Evolutionary conservation across 1,140 invertebrate genomes (phyloP), one percentile per base, ranked within the genome.

Genomic region (Drosophila lini): DNA sequence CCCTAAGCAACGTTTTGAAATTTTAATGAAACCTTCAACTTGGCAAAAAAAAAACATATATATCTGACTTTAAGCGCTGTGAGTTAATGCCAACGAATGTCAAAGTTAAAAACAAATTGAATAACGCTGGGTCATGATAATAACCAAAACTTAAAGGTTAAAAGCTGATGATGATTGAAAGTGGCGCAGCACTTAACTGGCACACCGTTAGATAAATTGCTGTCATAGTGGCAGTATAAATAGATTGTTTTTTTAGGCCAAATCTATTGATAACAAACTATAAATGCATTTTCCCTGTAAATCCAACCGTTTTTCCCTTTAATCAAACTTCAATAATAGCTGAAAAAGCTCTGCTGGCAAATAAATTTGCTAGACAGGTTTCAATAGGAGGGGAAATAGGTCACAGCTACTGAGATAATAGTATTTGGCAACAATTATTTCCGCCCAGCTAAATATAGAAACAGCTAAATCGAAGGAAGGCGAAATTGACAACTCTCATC

Each of bases 401-500:
- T 71, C 65, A 50, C 44, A 56, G 47, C 45, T 11, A 52, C 10
- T 34, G 4, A 16, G 22, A 53, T 19, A 42, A 60, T 32, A 58
- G 11, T 15, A n/a, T 22, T 22, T 44, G 40, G 44, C 62, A 61
- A 47, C 62, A 31, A 31, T 58, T 41, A 71, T 58, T 71, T 58
- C 42, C 6, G 13, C 6, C 36, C 22, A 59, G 40, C 65, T 58
- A 71, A 71, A 57, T 34, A 71, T 71, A 47, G 3, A 71, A 31
- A 19, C 13, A 15, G 13, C 16, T 10, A 55, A 45, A 53, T 53
- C 11, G n/a, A 68, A 40, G 40, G 59, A 52, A 57, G 48, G 34
- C 45, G 44, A 64, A 74, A 67, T 65, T 81, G 78, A 73, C 81
- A 84, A 44, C 74, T 53, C 64, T 48, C 70, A 62, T 67, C 80